These are phyloP conservation scores for Mormoops blainvillei DNA, from an alignment of 2,113 vertebrate genomes.

Conservation along the genomic window DNA sequence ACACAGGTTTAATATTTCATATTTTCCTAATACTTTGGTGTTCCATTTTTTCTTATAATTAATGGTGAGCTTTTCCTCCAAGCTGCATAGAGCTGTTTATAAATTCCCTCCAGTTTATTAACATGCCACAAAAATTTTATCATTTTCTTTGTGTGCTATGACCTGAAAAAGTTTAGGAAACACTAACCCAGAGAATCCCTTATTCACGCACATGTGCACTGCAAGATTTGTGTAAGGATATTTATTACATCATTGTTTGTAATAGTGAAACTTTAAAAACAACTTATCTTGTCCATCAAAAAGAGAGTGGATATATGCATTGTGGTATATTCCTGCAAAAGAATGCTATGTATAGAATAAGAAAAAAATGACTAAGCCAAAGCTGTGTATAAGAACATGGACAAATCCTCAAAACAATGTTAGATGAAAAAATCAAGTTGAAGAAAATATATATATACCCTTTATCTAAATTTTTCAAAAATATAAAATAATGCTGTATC, in stretches of 20 bases:
- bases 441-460: background rate
- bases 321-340: background rate
- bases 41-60: constrained; percentile 3
- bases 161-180: background rate
- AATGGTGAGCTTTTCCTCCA: background rate
- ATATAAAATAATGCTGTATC: background rate
- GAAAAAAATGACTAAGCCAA: background rate
- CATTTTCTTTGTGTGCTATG: background rate
- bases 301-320: background rate
- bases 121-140: background rate
- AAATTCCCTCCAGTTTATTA: background rate
- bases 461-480: background rate
- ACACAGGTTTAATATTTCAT: background rate
- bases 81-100: background rate
- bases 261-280: background rate
- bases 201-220: background rate
- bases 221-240: background rate
- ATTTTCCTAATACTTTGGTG: background rate
- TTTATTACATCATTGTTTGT: background rate
- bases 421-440: background rate
- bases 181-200: background rate
- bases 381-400: background rate
- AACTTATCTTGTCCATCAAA: background rate
- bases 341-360: background rate
- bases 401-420: background rate